phyloP scores from a whole-genome alignment of 2,113 vertebrate species.

The Pandion haliaetus region DNA sequence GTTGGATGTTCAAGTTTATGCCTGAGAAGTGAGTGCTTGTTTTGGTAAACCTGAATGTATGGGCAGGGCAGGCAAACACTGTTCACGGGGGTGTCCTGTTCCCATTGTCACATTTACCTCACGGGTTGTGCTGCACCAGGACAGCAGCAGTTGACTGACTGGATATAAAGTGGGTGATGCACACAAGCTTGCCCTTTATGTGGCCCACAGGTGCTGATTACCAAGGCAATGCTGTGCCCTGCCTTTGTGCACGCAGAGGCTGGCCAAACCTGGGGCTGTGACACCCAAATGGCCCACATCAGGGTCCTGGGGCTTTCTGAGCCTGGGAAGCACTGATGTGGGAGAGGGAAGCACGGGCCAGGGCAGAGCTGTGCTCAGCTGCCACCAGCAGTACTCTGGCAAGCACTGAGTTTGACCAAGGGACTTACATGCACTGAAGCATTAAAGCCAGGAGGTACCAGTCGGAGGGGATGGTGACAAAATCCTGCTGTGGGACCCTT shows the following conservation, averaged over 20 bases:
- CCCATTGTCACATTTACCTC: neutral
- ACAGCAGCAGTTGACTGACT: neutral
- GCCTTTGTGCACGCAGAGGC: neutral
- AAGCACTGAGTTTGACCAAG: neutral
- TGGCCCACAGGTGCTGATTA: neutral
- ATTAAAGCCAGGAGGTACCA: neutral
- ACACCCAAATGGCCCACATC: rapidly evolving
- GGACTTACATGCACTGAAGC: rapidly evolving
- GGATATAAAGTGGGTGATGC: neutral
- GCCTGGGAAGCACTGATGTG: neutral
- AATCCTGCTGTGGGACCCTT: neutral
- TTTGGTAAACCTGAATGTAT: neutral
- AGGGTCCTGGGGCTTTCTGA: neutral
- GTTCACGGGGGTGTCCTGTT: neutral
- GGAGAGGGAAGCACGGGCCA: rapidly evolving
- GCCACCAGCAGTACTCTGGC: neutral
- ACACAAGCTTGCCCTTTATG: neutral
- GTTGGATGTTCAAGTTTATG: neutral
- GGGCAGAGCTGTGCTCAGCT: neutral
- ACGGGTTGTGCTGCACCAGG: neutral
- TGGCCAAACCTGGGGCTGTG: neutral
- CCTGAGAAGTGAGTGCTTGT: neutral
- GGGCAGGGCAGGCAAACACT: neutral
- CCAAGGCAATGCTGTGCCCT: neutral
- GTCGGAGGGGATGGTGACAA: neutral